These are phyloP conservation scores for Nudaria mundana DNA, from an alignment of 2,888 invertebrate genomes.

Conservation along the genomic window DNA sequence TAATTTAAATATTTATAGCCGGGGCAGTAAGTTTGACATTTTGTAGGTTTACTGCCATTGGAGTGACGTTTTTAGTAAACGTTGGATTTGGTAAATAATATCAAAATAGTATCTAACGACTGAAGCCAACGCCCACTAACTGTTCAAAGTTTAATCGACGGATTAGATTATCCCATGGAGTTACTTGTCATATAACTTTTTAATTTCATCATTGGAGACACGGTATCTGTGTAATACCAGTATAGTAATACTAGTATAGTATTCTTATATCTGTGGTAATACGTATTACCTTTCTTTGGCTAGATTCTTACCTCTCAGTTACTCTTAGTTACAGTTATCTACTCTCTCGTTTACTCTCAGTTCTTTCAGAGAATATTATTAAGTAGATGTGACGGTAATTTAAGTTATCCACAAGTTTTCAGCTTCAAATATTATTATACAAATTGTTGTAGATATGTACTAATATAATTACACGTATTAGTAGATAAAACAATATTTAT, in stretches of 20 bases:
- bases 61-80: constrained; percentile 38
- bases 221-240: constrained; percentile 37
- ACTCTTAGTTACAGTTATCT: no score
- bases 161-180: constrained; percentile 37
- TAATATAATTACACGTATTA: no score
- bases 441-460: no score
- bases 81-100: constrained; percentile 52
- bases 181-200: constrained; percentile 30
- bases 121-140: constrained; percentile 38
- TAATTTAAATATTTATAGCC: constrained; percentile 42
- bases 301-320: constrained; percentile 17
- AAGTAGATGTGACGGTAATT: no score
- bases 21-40: constrained; percentile 33
- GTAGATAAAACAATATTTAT: no score
- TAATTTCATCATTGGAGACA: constrained; percentile 38
- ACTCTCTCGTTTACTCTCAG: no score
- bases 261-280: no score
- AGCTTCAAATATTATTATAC: no score
- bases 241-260: no score
- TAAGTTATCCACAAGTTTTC: no score
- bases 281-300: no score
- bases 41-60: constrained; percentile 37
- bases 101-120: constrained; percentile 44
- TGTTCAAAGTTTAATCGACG: constrained; percentile 38
- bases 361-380: no score